Evolutionary conservation across 2,113 vertebrate genomes (phyloP).

Genomic region (Trogon melanurus): DNA sequence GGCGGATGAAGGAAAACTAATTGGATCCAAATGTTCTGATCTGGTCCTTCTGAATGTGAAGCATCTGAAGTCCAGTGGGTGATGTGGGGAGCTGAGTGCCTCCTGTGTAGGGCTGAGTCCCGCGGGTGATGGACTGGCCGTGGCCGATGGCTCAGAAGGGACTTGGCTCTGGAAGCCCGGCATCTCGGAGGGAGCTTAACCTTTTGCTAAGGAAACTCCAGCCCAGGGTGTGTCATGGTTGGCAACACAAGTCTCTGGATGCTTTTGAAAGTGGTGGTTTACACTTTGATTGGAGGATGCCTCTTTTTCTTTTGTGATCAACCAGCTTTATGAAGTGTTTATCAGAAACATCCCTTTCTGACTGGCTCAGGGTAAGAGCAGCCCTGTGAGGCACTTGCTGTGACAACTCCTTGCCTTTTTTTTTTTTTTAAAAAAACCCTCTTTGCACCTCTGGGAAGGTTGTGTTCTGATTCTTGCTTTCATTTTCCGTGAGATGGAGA

Average conservation of each 20-base stretch:
- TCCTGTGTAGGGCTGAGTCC: neutral
- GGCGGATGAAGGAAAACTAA: neutral
- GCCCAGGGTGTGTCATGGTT: neutral
- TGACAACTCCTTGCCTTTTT: neutral
- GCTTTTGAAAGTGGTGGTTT: neutral
- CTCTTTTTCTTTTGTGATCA: neutral
- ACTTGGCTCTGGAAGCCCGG: neutral
- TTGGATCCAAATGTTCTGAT: neutral
- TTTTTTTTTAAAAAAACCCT: neutral
- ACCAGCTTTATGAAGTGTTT: neutral
- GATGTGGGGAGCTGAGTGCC: neutral
- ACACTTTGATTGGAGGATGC: neutral
- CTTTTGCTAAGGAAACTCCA: neutral
- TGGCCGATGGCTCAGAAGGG: neutral
- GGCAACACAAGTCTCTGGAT: neutral
- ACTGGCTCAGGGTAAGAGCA: neutral
- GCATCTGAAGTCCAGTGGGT: accelerated
- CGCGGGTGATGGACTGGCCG: neutral
- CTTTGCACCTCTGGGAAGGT: neutral
- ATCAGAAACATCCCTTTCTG: neutral
- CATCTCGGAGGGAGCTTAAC: neutral
- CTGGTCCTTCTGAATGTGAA: neutral
- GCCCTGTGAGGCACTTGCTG: neutral
- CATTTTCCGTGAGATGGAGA: accelerated
- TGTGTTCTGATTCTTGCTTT: too few relatives aligned